These are phyloP conservation scores for Pipistrellus pipistrellus DNA, from an alignment of 2,797 vertebrate species.

Conservation along the genomic window DNA sequence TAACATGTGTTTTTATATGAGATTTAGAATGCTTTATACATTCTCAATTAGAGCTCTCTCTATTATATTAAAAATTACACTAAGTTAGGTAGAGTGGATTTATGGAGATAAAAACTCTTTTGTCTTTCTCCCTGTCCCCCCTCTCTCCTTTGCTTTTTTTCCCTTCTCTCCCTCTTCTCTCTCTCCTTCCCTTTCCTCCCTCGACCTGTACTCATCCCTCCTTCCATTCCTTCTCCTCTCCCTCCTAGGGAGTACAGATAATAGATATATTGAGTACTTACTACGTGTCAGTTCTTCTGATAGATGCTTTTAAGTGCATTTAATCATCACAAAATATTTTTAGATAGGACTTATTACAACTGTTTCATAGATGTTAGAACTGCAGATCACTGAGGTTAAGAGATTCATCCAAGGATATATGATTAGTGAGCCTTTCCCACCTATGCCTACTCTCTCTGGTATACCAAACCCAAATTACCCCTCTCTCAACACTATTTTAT, in stretches of 20 bases:
- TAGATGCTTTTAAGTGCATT: conserved; percentile 29
- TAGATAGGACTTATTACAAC: neutral
- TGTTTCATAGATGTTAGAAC: conserved; percentile 14
- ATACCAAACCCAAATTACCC: neutral
- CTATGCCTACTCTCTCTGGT: neutral
- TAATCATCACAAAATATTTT: conserved; percentile 24
- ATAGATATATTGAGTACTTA: neutral
- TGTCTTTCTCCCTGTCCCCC: neutral
- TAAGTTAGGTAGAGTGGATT: conserved; percentile 62
- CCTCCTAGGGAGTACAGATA: neutral
- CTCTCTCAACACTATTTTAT: neutral
- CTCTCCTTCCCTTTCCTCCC: neutral
- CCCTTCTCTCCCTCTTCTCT: neutral
- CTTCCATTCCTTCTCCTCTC: neutral
- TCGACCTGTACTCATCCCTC: neutral
- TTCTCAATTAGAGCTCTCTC: conserved; percentile 73
- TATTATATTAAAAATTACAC: conserved; percentile 77
- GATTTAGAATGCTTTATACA: conserved; percentile 72
- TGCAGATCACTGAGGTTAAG: conserved; percentile 1
- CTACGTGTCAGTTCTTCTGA: neutral
- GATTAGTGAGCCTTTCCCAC: neutral
- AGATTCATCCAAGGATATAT: conserved; percentile 2
- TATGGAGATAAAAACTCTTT: conserved; percentile 50
- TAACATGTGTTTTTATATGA: conserved; percentile 73
- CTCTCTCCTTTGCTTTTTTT: no score